A percentile compares a stretch with the other conserved stretches of the same genome.
phyloP scores from a whole-genome alignment of 2,797 vertebrate genomes.

The Crocodylus rhombifer region DNA sequence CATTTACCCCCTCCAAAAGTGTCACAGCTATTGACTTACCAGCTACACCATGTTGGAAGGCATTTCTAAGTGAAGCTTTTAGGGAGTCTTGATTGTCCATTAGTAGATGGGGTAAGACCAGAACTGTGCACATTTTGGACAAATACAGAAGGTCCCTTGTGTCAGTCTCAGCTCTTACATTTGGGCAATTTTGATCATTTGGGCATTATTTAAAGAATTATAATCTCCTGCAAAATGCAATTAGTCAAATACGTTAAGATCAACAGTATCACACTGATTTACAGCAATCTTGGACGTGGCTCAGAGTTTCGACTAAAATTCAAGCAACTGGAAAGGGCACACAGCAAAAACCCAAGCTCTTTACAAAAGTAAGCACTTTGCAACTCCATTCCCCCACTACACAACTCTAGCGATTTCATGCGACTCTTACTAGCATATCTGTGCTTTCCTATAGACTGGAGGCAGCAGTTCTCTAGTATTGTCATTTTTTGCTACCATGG shows the following conservation, averaged over 20 bases:
- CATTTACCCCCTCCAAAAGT: not conserved
- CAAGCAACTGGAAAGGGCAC: not conserved
- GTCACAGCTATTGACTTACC: not conserved
- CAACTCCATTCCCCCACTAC: not conserved
- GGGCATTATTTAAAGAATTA: not conserved
- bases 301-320: constrained; percentile 26
- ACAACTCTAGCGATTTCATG: not conserved
- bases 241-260: not conserved
- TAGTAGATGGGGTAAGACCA: not conserved
- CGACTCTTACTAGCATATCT: not conserved
- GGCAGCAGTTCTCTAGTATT: not conserved
- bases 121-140: not conserved
- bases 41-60: not conserved
- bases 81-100: not conserved
- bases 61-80: not conserved
- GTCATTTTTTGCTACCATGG: not conserved
- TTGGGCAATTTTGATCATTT: not conserved
- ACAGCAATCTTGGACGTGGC: not conserved
- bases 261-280: not conserved
- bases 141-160: not conserved
- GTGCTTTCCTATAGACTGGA: not conserved
- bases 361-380: not conserved
- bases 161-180: not conserved
- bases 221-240: not conserved
- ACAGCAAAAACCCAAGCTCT: not conserved